Evolutionary conservation across 2,797 vertebrate species (phyloP).

Genomic region (Morelia viridis): DNA sequence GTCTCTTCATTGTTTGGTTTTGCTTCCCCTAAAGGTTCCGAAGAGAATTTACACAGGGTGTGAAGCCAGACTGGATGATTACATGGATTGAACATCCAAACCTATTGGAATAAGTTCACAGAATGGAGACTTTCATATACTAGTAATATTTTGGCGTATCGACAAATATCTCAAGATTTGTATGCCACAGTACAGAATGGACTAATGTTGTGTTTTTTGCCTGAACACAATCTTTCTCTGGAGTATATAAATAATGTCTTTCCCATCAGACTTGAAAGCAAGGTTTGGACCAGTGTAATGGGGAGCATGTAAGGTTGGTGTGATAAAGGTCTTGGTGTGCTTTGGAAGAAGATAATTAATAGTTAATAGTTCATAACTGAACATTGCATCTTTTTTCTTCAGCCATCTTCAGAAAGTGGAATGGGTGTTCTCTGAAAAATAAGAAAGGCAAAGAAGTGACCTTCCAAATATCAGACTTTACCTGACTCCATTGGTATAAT

Average conservation of each 20-base stretch:
- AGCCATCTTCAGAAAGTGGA: background rate
- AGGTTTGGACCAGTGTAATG: background rate
- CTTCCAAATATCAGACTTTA: background rate
- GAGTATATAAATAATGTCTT: slow-evolving; percentile 61
- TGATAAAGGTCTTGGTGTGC: background rate
- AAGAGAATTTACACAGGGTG: slow-evolving; percentile 94
- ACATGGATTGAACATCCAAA: slow-evolving; percentile 90
- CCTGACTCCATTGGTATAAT: background rate
- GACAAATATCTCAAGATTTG: slow-evolving; percentile 48
- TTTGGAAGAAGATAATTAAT: background rate
- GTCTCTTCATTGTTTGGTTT: slow-evolving; percentile 37
- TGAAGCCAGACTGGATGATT: slow-evolving; percentile 91
- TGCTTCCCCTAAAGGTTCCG: slow-evolving; percentile 80
- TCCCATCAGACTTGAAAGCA: slow-evolving; percentile 36
- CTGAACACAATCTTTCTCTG: slow-evolving; percentile 30
- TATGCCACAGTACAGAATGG: slow-evolving; percentile 22
- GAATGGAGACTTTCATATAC: slow-evolving; percentile 41
- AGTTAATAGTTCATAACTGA: background rate
- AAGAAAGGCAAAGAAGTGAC: background rate
- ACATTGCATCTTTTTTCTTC: background rate
- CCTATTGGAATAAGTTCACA: slow-evolving; percentile 81
- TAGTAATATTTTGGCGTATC: slow-evolving; percentile 55
- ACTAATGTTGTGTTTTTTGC: slow-evolving; percentile 63
- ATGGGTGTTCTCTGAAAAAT: background rate
- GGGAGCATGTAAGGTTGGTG: background rate